Conservation (phyloP, 2,888 invertebrate species). For the Campoletis raptor region DNA sequence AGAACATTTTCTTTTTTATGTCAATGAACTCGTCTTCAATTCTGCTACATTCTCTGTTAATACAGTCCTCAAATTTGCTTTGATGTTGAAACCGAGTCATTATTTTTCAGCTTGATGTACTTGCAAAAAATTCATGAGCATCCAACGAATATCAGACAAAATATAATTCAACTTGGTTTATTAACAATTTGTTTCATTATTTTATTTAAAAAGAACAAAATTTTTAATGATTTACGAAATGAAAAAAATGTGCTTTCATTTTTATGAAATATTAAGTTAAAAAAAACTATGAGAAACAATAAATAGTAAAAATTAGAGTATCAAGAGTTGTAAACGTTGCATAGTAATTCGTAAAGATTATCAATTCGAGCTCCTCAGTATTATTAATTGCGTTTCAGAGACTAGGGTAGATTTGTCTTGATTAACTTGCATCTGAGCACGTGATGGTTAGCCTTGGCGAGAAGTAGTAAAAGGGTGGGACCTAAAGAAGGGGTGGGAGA, state of each 20-base stretch:
- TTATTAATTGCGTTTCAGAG: slow-evolving; percentile 13
- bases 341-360: not conserved
- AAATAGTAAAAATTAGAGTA: not conserved
- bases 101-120: not conserved
- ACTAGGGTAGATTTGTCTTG: slow-evolving; percentile 8
- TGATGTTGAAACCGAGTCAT: slow-evolving; percentile 15
- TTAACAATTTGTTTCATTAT: not conserved
- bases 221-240: too few species aligned
- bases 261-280: not conserved
- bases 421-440: slow-evolving; percentile 27
- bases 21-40: not conserved
- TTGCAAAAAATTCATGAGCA: not conserved
- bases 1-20: not conserved
- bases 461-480: not conserved
- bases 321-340: not conserved
- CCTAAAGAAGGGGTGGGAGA: not conserved
- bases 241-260: not conserved
- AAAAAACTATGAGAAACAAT: not conserved
- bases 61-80: not conserved
- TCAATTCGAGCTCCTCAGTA: slow-evolving; percentile 11
- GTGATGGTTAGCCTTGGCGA: slow-evolving; percentile 15
- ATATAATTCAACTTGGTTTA: not conserved
- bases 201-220: not conserved
- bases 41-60: not conserved
- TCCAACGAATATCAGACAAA: not conserved